A percentile compares a stretch with the other conserved stretches of the same genome.
Conservation (phyloP, 2,888 invertebrate species). For the Eupithecia exiguata region DNA sequence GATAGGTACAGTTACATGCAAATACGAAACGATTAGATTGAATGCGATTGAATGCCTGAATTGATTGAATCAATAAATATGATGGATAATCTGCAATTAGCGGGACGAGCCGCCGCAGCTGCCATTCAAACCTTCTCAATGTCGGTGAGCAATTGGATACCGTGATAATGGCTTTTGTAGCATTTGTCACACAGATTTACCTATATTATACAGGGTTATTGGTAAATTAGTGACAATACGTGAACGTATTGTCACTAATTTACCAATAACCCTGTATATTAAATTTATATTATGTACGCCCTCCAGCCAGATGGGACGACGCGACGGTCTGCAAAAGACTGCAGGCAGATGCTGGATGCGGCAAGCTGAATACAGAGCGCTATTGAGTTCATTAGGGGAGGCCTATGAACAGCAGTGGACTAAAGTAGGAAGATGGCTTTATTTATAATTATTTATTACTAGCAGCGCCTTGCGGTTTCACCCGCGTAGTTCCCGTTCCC, state of each 20-base stretch:
- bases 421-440: too few species aligned
- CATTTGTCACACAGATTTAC: neutral
- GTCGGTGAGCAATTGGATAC: constrained; percentile 35
- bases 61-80: constrained; percentile 58
- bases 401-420: too few species aligned
- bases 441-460: too few species aligned
- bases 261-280: too few species aligned
- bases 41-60: constrained; percentile 52
- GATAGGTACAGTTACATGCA: constrained; percentile 43
- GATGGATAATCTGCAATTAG: constrained; percentile 59
- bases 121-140: constrained; percentile 39
- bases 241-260: too few species aligned
- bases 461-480: too few species aligned
- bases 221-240: too few species aligned
- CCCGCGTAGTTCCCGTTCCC: too few species aligned
- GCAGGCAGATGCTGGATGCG: neutral
- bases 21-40: constrained; percentile 51
- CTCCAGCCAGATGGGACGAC: neutral
- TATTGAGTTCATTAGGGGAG: too few species aligned
- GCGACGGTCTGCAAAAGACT: too few species aligned
- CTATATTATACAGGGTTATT: neutral
- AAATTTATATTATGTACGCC: neutral
- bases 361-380: too few species aligned
- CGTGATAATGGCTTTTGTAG: constrained; percentile 31
- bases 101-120: constrained; percentile 29